These are phyloP conservation scores for Ambastaia sidthimunki DNA, from an alignment of 2,797 vertebrate species.

Conservation along the genomic window DNA sequence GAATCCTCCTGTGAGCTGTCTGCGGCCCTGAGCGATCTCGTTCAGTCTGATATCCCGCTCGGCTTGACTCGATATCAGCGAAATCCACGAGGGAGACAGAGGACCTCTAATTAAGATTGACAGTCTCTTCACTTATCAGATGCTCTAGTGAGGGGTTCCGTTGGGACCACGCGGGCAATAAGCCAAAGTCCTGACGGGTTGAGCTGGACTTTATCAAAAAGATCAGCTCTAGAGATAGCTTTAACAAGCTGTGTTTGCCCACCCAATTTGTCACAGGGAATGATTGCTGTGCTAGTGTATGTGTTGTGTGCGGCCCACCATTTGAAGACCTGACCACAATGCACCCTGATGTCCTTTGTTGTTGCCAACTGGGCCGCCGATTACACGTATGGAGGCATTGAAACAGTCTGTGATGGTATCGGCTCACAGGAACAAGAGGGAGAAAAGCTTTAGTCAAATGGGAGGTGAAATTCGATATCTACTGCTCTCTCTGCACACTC, in stretches of 20 bases:
- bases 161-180: neutral
- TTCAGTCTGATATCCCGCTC: neutral
- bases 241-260: constrained; percentile 14
- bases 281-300: neutral
- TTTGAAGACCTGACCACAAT: constrained; percentile 29
- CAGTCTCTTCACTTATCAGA: constrained; percentile 10
- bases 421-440: constrained; percentile 32
- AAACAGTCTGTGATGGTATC: constrained; percentile 48
- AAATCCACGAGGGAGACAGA: constrained; percentile 6
- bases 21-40: neutral
- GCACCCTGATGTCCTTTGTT: constrained; percentile 23
- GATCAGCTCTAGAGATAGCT: constrained; percentile 12
- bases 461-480: constrained; percentile 48
- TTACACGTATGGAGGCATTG: constrained; percentile 30
- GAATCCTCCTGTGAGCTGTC: neutral
- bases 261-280: constrained; percentile 19
- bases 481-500: constrained; percentile 25
- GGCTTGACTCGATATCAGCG: constrained; percentile 31
- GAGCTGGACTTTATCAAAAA: neutral
- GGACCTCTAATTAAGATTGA: constrained; percentile 39
- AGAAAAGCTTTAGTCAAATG: constrained; percentile 36
- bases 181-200: neutral
- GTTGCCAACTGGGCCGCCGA: constrained; percentile 24
- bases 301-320: constrained; percentile 13
- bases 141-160: neutral